phyloP scores from a whole-genome alignment of 1,140 invertebrate species.

The Brachystomella parvula region DNA sequence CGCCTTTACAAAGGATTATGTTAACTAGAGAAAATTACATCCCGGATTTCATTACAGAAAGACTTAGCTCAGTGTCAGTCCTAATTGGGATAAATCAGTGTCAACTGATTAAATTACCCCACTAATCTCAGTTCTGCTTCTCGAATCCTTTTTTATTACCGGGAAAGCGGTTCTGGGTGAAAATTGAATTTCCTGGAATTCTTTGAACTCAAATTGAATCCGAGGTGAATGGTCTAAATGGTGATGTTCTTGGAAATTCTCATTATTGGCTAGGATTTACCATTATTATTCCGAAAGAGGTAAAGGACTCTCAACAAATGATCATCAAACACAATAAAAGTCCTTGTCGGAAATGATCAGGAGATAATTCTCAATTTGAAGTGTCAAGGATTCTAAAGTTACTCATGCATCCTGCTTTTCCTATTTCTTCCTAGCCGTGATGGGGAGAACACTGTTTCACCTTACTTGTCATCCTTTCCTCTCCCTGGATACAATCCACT shows the following conservation, averaged over 20 bases:
- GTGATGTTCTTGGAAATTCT: neutral
- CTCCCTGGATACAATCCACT: slow-evolving; percentile 2
- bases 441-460: no score
- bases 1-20: neutral
- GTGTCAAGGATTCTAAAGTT: slow-evolving; percentile 1
- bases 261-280: no score
- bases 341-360: slow-evolving; percentile 33
- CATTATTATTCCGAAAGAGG: no score
- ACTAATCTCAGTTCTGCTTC: neutral
- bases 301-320: no score
- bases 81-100: no score
- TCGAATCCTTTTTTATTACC: neutral
- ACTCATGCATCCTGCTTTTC: neutral
- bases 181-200: neutral
- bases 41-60: neutral
- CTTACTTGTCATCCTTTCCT: no score
- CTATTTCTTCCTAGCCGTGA: no score
- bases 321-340: slow-evolving; percentile 29
- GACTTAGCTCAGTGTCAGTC: no score
- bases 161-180: neutral
- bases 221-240: neutral
- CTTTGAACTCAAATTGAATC: neutral
- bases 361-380: slow-evolving; percentile 37
- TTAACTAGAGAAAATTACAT: neutral
- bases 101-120: neutral